phyloP scores from a whole-genome alignment of 2,888 invertebrate species.

The Leucozona laternaria region DNA sequence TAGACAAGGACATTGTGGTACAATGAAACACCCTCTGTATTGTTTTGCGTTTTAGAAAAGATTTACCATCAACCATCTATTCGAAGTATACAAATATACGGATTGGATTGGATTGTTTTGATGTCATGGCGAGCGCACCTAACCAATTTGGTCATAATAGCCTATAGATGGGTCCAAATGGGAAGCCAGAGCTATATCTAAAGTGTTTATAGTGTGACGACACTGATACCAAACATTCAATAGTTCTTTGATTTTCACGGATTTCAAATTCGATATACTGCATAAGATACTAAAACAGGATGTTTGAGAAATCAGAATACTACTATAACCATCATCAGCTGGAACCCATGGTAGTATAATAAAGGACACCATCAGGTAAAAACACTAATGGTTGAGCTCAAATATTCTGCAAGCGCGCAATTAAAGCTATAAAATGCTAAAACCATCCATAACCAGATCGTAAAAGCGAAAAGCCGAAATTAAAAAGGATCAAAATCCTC shows the following conservation, averaged over 20 bases:
- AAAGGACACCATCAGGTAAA: constrained; percentile 35
- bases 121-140: constrained; percentile 67
- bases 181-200: constrained; percentile 57
- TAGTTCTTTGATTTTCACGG: constrained; percentile 64
- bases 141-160: constrained; percentile 57
- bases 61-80: constrained; percentile 58
- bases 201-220: constrained; percentile 70
- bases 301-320: background rate
- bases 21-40: constrained; percentile 54
- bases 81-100: too few species aligned
- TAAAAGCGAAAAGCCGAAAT: constrained; percentile 41
- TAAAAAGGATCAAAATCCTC: constrained; percentile 56
- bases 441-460: constrained; percentile 58
- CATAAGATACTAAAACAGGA: background rate
- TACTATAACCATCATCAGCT: background rate
- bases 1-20: constrained; percentile 70
- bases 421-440: constrained; percentile 55
- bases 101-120: constrained; percentile 1
- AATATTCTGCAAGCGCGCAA: constrained; percentile 49
- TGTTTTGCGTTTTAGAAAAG: constrained; percentile 48
- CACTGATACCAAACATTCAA: constrained; percentile 61
- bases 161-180: constrained; percentile 41
- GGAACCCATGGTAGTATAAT: background rate
- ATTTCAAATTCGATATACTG: constrained; percentile 42
- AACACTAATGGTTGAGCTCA: background rate